Conservation (phyloP, 2,888 invertebrate species). For the Scaptomyza polygonia region DNA sequence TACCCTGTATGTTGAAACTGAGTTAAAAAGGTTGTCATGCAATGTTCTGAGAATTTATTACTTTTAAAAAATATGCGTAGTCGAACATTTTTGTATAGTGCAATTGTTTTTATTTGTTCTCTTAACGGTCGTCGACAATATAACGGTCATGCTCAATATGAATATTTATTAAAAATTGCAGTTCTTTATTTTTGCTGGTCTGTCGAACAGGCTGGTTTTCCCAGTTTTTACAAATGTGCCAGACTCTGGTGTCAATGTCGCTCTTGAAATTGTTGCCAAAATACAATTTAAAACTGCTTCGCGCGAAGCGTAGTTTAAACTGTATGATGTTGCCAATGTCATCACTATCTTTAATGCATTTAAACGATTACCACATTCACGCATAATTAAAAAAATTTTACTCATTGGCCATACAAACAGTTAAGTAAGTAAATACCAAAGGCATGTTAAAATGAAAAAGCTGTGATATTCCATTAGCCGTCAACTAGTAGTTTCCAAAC, state of each 20-base stretch:
- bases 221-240: conserved; percentile 9
- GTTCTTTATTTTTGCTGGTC: conserved; percentile 3
- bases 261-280: conserved; percentile 14
- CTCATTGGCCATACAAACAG: too few relatives aligned
- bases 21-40: too few relatives aligned
- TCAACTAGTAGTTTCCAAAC: neutral
- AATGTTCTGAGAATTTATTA: too few relatives aligned
- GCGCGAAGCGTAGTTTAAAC: conserved; percentile 2
- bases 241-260: conserved; percentile 9
- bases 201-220: neutral
- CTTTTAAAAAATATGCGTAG: neutral
- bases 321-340: neutral
- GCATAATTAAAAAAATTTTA: too few relatives aligned
- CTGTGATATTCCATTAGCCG: too few relatives aligned
- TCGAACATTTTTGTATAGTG: neutral
- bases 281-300: conserved; percentile 5
- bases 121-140: conserved; percentile 17
- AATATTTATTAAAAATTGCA: conserved; percentile 65
- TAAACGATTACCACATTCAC: neutral
- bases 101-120: conserved; percentile 1
- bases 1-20: neutral
- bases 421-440: too few relatives aligned
- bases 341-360: neutral
- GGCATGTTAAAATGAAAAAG: too few relatives aligned
- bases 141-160: conserved; percentile 37